phyloP scores from a whole-genome alignment of 2,797 vertebrate genomes.

The Bucorvus abyssinicus region DNA sequence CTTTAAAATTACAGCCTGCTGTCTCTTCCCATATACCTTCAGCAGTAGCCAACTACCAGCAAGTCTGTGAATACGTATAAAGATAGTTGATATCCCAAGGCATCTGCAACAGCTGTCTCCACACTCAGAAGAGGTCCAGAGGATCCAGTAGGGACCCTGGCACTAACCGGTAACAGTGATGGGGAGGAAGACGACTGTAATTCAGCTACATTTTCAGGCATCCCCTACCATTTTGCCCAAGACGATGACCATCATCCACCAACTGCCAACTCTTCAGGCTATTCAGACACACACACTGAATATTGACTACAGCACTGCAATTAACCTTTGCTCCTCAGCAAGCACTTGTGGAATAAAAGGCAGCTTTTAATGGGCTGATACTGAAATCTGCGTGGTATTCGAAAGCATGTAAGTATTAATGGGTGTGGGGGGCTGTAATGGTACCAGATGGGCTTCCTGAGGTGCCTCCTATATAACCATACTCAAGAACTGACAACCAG shows the following conservation, averaged over 20 bases:
- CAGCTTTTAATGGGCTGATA: neutral
- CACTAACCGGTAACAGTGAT: neutral
- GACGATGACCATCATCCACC: neutral
- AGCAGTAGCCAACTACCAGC: neutral
- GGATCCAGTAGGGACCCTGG: neutral
- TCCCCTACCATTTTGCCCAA: neutral
- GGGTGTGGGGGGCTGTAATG: neutral
- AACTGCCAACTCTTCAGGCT: neutral
- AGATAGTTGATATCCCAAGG: conserved; percentile 12
- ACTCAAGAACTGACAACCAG: neutral
- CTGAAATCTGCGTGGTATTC: neutral
- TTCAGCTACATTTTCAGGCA: neutral
- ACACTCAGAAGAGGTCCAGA: neutral
- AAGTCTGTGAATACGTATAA: neutral
- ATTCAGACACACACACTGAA: neutral
- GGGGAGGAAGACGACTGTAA: neutral
- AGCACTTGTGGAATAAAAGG: neutral
- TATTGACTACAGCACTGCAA: neutral
- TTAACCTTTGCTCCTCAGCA: neutral
- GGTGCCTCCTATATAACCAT: neutral
- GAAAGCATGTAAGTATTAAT: neutral
- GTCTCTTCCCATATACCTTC: neutral
- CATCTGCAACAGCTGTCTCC: conserved; percentile 7
- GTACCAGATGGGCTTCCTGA: neutral
- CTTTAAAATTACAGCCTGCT: conserved; percentile 2